Evolutionary conservation across 2,113 vertebrate genomes (phyloP), one percentile per base, ranked within the genome.

Genomic region (Eubucco bourcierii): DNA sequence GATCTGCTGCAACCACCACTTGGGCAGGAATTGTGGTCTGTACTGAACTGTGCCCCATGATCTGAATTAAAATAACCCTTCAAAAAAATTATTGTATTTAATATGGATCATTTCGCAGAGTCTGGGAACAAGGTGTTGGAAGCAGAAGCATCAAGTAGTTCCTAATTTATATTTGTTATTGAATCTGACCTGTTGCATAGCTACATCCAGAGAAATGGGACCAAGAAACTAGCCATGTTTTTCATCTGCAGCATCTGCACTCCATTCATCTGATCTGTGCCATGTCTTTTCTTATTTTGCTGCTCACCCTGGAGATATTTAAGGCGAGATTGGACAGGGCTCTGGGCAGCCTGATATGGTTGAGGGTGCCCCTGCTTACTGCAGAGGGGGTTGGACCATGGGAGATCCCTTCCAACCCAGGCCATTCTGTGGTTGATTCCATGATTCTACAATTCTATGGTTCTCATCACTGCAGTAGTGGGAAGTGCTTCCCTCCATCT

Each of bases 31-130:
- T 91, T 89, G 93, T 10, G 2, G 39, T 66, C 39, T 64, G 29
- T 73, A 63, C 60, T 53, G 56, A 84, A 46, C 24, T 60, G 60
- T 8, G 33, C 27, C 34, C 72, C 56, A 66, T 80, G 75, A 80
- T 82, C 34, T 91, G 37, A 50, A 80, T 87, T 80, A 84, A 95
- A 95, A 89, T 46, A 91, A 89, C 71, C 31, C 52, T 76, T 89
- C 84, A 52, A 95, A 94, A 94, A 95, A 87, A 71, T 64, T 1
- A 67, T 28, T 77, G 21, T 73, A 50, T 89, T 94, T 80, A 82
- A 17, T 59, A 82, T 46, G 46, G 64, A 73, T 82, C 12, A 59
- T 67, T 91, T 91, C 64, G 87, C 70, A 47, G 67, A 56, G 28
- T 55, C 72, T 64, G 41, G 47, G 41, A 90, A 85, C 41, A 31